These are phyloP conservation scores for Muscina levida DNA, from an alignment of 2,888 invertebrate species.

Conservation along the genomic window DNA sequence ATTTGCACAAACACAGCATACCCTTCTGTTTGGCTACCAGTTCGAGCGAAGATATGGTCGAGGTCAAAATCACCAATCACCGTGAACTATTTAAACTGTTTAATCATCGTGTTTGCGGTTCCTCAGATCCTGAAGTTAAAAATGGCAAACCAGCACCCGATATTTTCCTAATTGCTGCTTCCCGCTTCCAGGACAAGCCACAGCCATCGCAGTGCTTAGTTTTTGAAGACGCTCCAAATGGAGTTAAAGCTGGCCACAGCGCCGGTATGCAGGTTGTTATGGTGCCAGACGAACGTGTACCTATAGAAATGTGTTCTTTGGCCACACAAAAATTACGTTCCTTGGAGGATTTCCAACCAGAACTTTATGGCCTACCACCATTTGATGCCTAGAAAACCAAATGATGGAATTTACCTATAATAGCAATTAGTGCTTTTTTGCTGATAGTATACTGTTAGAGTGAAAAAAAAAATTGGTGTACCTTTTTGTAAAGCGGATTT, in stretches of 20 bases:
- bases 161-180: conserved; percentile 89
- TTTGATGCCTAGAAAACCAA: conserved; percentile 75
- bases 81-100: conserved; percentile 85
- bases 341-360: conserved; percentile 89
- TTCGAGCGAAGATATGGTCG: conserved; percentile 86
- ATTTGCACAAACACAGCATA: conserved; percentile 86
- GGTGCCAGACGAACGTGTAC: conserved; percentile 86
- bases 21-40: conserved; percentile 95
- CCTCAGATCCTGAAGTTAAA: conserved; percentile 89
- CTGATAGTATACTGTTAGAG: conserved; percentile 12
- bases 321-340: conserved; percentile 88
- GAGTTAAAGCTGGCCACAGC: conserved; percentile 87
- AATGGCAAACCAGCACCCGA: conserved; percentile 94
- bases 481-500: conserved; percentile 16
- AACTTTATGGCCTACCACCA: conserved; percentile 91
- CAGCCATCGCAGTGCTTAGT: conserved; percentile 85
- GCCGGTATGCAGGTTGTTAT: conserved; percentile 94
- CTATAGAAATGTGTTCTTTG: conserved; percentile 80
- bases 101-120: conserved; percentile 89
- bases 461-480: neutral
- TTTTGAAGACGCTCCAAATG: conserved; percentile 96
- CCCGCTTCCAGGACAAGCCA: conserved; percentile 86
- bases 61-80: conserved; percentile 85
- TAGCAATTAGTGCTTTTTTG: conserved; percentile 48
- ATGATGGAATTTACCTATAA: neutral